Percentiles rank a stretch among this genome's conserved stretches.
Evolutionary conservation across 1,140 invertebrate species (phyloP).

Genomic region (Euura lappo): DNA sequence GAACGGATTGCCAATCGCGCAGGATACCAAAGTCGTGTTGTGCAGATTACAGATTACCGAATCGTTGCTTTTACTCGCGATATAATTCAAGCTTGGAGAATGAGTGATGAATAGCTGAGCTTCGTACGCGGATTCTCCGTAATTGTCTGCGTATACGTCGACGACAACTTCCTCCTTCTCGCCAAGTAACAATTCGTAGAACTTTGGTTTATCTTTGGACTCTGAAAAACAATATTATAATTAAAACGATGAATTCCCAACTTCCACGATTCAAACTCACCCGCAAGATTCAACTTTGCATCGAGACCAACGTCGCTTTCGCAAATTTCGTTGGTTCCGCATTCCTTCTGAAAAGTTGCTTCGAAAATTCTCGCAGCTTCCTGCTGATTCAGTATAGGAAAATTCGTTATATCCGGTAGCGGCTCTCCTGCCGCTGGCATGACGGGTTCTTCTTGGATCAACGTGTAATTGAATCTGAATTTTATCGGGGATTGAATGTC

Average conservation of each 20-base stretch:
- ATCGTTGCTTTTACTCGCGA: conserved; percentile 66
- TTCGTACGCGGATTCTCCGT: conserved; percentile 90
- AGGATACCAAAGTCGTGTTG: conserved; percentile 78
- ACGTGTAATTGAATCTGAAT: conserved; percentile 84
- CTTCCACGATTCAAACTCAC: conserved; percentile 41
- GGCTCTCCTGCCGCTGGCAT: conserved; percentile 61
- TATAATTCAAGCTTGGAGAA: conserved; percentile 80
- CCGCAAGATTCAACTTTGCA: conserved; percentile 69
- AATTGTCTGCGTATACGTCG: conserved; percentile 77
- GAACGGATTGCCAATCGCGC: conserved; percentile 90
- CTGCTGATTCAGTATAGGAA: conserved; percentile 89
- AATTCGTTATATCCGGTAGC: conserved; percentile 76
- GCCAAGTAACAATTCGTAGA: conserved; percentile 68
- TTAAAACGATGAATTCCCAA: not conserved
- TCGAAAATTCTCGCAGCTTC: conserved; percentile 82
- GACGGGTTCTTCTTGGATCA: conserved; percentile 73
- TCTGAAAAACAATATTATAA: conserved; percentile 23
- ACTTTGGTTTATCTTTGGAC: conserved; percentile 45
- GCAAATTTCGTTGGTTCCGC: conserved; percentile 88
- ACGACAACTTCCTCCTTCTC: conserved; percentile 79
- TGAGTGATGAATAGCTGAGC: conserved; percentile 82
- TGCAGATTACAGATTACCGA: conserved; percentile 72
- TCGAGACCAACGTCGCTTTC: conserved; percentile 81
- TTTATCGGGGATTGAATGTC: conserved; percentile 86
- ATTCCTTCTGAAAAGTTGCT: conserved; percentile 92